A percentile compares a stretch with the other conserved stretches of the same genome.
These are phyloP conservation scores for Scylla paramamosain DNA, from an alignment of 1,140 invertebrate species.

Conservation along the genomic window DNA sequence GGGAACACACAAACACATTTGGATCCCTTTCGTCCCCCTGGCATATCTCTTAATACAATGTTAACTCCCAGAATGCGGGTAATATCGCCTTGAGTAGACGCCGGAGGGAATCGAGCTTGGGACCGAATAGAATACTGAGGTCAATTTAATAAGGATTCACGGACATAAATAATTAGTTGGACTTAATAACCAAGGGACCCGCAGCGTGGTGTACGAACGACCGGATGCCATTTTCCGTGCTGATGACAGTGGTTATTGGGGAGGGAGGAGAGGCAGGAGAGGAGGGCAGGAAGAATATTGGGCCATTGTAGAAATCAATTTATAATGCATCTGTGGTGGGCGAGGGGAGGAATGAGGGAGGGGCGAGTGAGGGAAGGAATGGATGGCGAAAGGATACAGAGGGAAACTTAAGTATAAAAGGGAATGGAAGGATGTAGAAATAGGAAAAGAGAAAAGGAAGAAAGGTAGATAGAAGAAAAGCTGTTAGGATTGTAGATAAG, in stretches of 20 bases:
- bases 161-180: neutral
- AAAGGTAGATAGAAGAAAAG: too few species aligned
- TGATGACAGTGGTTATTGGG: slow-evolving; percentile 17
- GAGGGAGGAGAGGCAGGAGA: neutral
- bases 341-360: neutral
- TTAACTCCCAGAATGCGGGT: too few species aligned
- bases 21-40: too few species aligned
- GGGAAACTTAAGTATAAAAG: too few species aligned
- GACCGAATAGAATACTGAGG: neutral
- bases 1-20: too few species aligned
- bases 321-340: slow-evolving; percentile 57
- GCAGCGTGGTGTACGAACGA: neutral
- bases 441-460: too few species aligned
- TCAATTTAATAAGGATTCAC: neutral
- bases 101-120: too few species aligned
- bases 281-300: neutral
- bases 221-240: neutral
- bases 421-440: too few species aligned
- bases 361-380: neutral
- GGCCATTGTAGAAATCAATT: slow-evolving; percentile 59
- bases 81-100: too few species aligned
- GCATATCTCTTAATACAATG: too few species aligned
- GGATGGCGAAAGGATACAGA: too few species aligned
- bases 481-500: too few species aligned
- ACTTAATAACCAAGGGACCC: neutral